phyloP scores from a whole-genome alignment of 2,113 vertebrate species.

The Scartelaos histophorus region DNA sequence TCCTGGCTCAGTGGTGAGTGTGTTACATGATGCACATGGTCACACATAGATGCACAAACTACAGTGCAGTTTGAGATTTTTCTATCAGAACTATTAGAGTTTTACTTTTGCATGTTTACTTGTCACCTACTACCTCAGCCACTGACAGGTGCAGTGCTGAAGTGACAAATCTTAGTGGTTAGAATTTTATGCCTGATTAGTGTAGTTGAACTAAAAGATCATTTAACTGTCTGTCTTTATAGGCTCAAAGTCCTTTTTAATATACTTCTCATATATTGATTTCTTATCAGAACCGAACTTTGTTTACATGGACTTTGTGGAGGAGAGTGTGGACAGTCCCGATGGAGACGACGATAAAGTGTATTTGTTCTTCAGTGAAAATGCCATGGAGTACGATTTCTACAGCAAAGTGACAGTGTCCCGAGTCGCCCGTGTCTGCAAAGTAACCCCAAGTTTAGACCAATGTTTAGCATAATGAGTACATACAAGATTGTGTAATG shows the following conservation, averaged over 20 bases:
- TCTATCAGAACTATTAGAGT: too few species aligned
- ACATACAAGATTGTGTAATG: neutral
- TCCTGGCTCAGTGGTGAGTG: constrained; percentile 80
- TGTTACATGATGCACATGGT: neutral
- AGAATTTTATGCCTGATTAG: neutral
- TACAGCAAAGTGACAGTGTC: constrained; percentile 78
- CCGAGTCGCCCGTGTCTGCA: constrained; percentile 82
- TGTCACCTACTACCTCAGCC: neutral
- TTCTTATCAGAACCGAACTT: constrained; percentile 80
- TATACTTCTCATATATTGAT: neutral
- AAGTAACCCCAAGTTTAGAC: constrained; percentile 56
- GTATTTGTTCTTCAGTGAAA: constrained; percentile 85
- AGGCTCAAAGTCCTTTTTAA: neutral
- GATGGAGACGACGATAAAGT: constrained; percentile 80
- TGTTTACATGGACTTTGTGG: constrained; percentile 76
- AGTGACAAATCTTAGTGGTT: neutral
- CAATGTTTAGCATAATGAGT: neutral
- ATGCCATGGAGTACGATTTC: constrained; percentile 83
- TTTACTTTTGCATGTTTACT: too few species aligned
- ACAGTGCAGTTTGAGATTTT: too few species aligned
- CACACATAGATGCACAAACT: neutral
- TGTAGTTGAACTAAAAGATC: neutral
- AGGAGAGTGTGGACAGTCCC: constrained; percentile 69
- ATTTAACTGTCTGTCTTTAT: neutral
- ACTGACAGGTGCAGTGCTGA: neutral